Conservation (phyloP, 2,797 vertebrate species). For the Cyprinella venusta region DNA sequence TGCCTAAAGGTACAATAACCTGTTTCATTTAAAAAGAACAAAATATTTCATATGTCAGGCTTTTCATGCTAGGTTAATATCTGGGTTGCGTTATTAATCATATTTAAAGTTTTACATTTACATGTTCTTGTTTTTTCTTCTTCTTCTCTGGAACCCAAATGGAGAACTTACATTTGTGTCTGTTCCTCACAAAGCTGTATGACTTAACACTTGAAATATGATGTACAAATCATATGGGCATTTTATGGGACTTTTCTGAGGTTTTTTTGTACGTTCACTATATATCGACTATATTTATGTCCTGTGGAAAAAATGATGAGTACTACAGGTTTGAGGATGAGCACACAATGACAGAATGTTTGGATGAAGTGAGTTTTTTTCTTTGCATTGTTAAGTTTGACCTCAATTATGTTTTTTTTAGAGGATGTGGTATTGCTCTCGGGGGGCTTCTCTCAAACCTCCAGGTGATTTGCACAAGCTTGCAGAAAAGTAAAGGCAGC, state of each 20-base stretch:
- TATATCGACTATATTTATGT: neutral
- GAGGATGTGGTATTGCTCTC: slow-evolving; percentile 45
- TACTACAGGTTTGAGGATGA: neutral
- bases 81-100: slow-evolving; percentile 33
- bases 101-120: neutral
- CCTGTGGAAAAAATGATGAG: neutral
- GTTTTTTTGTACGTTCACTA: neutral
- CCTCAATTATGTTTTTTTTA: slow-evolving; percentile 18
- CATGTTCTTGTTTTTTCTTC: neutral
- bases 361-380: neutral
- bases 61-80: slow-evolving; percentile 1
- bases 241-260: slow-evolving; percentile 58
- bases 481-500: slow-evolving; percentile 27
- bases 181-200: slow-evolving; percentile 9
- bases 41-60: neutral
- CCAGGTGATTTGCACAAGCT: slow-evolving; percentile 35
- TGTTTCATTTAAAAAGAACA: neutral
- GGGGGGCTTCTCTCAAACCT: neutral
- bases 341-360: neutral
- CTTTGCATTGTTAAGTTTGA: slow-evolving; percentile 11
- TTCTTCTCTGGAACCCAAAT: neutral
- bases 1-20: neutral
- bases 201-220: neutral
- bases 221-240: slow-evolving; percentile 4
- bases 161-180: neutral